Evolutionary conservation across 2,113 vertebrate species (phyloP).

Genomic region (Carettochelys insculpta): DNA sequence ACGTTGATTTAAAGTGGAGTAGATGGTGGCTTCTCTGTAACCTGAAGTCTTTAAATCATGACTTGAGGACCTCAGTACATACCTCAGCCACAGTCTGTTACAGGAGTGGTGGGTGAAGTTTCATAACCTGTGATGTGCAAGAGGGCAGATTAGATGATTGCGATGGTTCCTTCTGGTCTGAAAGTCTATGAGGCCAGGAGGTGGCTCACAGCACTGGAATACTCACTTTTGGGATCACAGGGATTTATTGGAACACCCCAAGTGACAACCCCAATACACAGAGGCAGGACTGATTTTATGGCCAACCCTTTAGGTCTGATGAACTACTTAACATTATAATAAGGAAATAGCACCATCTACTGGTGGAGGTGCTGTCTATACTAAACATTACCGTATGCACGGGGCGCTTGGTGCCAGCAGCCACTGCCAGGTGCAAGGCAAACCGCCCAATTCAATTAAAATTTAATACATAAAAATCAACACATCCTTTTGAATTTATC

Average conservation of each 20-base stretch:
- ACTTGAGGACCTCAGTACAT: background rate
- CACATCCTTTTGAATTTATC: too few relatives aligned
- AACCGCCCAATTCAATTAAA: too few relatives aligned
- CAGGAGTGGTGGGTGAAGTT: background rate
- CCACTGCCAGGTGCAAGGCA: background rate
- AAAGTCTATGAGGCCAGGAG: background rate
- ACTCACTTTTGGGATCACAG: background rate
- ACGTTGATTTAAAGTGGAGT: background rate
- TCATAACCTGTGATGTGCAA: background rate
- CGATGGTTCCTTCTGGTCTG: background rate
- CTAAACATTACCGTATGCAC: background rate
- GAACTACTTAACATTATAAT: background rate
- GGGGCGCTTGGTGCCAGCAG: background rate
- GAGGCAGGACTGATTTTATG: background rate
- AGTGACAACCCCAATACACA: background rate
- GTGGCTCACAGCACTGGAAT: background rate
- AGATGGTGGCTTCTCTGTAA: background rate
- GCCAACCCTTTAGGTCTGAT: background rate
- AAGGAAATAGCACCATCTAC: background rate
- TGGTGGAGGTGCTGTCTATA: background rate
- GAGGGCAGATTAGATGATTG: background rate
- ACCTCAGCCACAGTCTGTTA: background rate
- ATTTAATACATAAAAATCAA: too few relatives aligned
- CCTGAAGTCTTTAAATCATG: background rate
- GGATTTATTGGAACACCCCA: background rate